phyloP scores from a whole-genome alignment of 1,140 invertebrate genomes.

The Sarcophaga peregrina region DNA sequence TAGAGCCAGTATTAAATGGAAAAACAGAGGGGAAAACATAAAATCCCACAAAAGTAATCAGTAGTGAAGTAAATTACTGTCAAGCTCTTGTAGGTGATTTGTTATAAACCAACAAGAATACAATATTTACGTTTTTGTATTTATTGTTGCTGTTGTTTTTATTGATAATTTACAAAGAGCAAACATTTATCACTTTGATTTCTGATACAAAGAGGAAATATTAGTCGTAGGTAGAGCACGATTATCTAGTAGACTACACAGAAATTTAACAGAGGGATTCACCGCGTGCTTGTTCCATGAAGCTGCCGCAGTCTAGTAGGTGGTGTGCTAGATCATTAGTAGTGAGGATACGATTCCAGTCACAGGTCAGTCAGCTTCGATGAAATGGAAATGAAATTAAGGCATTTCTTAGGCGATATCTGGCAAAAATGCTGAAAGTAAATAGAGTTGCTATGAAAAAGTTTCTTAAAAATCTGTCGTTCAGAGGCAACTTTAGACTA shows the following conservation, averaged over 20 bases:
- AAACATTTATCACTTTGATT: slow-evolving; percentile 33
- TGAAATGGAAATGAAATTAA: too few species aligned
- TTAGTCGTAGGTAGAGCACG: neutral
- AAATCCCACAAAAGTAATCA: slow-evolving; percentile 40
- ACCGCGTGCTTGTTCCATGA: too few species aligned
- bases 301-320: too few species aligned
- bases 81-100: slow-evolving; percentile 37
- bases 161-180: slow-evolving; percentile 18
- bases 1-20: neutral
- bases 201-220: neutral
- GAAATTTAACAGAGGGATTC: neutral
- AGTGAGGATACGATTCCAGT: too few species aligned
- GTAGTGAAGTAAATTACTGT: slow-evolving; percentile 39
- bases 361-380: too few species aligned
- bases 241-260: neutral
- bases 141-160: neutral
- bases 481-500: too few species aligned
- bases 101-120: slow-evolving; percentile 30
- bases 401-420: too few species aligned
- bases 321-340: too few species aligned
- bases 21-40: neutral
- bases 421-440: too few species aligned
- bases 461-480: too few species aligned
- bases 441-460: too few species aligned
- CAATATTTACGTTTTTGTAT: neutral